Evolutionary conservation across 1,140 invertebrate genomes (phyloP).

Genomic region (Cardiocondyla obscurior): DNA sequence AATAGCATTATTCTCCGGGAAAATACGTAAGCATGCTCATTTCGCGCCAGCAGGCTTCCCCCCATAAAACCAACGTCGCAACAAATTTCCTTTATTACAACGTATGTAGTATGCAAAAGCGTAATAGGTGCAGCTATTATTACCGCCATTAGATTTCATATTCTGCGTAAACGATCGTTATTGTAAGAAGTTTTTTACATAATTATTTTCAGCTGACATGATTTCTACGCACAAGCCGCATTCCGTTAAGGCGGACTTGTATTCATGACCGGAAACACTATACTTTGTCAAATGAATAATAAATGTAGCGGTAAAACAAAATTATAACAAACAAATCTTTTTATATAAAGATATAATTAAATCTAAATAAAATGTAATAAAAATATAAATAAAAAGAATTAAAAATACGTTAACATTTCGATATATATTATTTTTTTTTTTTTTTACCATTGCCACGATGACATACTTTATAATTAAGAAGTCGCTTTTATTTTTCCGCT

Average conservation of each 20-base stretch:
- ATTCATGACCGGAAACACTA: background rate
- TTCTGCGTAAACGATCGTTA: slow-evolving; percentile 7
- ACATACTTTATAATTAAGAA: no score
- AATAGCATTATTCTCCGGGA: slow-evolving; percentile 17
- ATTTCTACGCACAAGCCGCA: background rate
- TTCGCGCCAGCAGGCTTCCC: slow-evolving; percentile 8
- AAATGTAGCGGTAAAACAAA: background rate
- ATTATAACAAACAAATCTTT: background rate
- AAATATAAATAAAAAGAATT: no score
- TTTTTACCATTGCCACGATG: no score
- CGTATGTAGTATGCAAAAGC: slow-evolving; percentile 33
- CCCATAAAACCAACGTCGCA: slow-evolving; percentile 30
- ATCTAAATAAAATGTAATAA: no score
- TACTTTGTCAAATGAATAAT: background rate
- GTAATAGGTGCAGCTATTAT: slow-evolving; percentile 43
- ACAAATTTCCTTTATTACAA: slow-evolving; percentile 55
- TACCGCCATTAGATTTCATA: slow-evolving; percentile 47
- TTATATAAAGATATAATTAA: no score
- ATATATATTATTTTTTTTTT: no score
- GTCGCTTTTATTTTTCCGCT: no score
- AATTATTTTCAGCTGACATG: background rate
- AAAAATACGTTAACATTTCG: no score
- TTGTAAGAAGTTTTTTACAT: slow-evolving; percentile 1
- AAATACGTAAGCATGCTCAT: slow-evolving; percentile 45
- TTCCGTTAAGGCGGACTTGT: slow-evolving; percentile 10